These are phyloP conservation scores for Tragopan temminckii DNA, from an alignment of 2,797 vertebrate species.

Conservation along the genomic window DNA sequence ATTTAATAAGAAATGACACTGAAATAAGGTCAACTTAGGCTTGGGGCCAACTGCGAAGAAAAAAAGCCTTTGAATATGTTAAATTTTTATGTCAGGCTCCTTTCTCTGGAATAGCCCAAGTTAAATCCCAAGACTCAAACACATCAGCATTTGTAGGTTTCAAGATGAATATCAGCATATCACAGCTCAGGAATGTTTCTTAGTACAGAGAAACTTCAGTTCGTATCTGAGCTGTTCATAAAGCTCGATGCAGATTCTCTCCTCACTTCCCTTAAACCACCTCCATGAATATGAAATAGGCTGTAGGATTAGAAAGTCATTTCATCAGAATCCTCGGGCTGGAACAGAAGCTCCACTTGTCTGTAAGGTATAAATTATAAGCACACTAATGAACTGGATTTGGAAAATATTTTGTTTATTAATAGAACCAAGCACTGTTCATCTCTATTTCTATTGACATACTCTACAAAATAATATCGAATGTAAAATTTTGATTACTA, in stretches of 20 bases:
- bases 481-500: not conserved
- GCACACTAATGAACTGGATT: conserved; percentile 2
- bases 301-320: conserved; percentile 42
- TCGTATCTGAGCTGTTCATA: not conserved
- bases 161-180: not conserved
- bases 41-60: not conserved
- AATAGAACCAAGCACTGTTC: not conserved
- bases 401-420: conserved; percentile 12
- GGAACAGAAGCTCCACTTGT: not conserved
- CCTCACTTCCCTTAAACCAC: not conserved
- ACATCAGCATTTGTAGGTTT: not conserved
- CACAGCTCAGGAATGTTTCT: not conserved
- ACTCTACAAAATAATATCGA: not conserved
- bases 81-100: not conserved
- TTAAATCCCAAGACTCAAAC: not conserved
- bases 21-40: not conserved
- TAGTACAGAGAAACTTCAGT: not conserved
- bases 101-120: not conserved
- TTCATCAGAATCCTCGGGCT: conserved; percentile 25
- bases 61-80: not conserved
- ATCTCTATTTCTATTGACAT: not conserved
- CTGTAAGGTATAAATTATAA: not conserved
- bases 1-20: not conserved
- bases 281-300: conserved; percentile 35
- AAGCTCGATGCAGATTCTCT: conserved; percentile 13